A percentile compares a stretch with the other conserved stretches of the same genome.
These are phyloP conservation scores for Cyclina sinensis DNA, from an alignment of 1,140 invertebrate species.

Conservation along the genomic window DNA sequence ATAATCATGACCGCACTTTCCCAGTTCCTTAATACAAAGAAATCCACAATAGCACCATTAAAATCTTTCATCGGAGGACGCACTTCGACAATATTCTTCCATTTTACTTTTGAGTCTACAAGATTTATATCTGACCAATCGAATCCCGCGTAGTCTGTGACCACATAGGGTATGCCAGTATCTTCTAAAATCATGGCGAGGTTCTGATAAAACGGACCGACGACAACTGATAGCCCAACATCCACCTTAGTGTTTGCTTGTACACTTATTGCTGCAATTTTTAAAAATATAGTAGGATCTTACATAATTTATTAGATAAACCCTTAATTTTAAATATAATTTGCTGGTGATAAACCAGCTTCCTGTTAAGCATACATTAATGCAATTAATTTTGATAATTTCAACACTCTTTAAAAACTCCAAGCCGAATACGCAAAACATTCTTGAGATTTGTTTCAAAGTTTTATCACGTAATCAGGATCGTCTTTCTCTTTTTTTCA, in stretches of 20 bases:
- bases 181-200: constrained; percentile 81
- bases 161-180: constrained; percentile 80
- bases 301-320: too few species aligned
- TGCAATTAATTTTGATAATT: too few species aligned
- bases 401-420: too few species aligned
- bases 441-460: too few species aligned
- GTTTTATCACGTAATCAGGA: too few species aligned
- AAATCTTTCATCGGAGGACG: constrained; percentile 77
- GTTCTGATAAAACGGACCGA: constrained; percentile 84
- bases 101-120: constrained; percentile 75
- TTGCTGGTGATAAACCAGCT: too few species aligned
- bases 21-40: constrained; percentile 75
- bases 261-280: constrained; percentile 65
- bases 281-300: too few species aligned
- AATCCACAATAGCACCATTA: constrained; percentile 81
- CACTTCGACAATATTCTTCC: constrained; percentile 79
- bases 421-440: too few species aligned
- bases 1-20: constrained; percentile 79
- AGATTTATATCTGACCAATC: constrained; percentile 81
- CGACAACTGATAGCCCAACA: constrained; percentile 73
- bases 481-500: too few species aligned
- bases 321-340: too few species aligned
- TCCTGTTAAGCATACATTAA: too few species aligned
- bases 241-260: constrained; percentile 69
- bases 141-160: constrained; percentile 83